Evolutionary conservation across 1,140 invertebrate species (phyloP).

Genomic region (Coboldia fuscipes): DNA sequence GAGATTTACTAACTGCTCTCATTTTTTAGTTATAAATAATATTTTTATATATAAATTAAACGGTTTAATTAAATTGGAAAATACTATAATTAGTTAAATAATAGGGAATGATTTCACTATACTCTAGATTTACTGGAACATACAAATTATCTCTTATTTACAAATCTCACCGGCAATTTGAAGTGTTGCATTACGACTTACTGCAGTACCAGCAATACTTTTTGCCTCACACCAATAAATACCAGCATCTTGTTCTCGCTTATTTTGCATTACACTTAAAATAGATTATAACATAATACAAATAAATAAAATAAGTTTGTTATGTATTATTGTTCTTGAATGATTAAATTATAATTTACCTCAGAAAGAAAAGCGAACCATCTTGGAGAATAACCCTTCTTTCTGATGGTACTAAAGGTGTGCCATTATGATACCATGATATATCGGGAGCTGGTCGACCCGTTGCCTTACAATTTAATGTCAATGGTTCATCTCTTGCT

Average conservation of each 20-base stretch:
- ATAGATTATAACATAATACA: not conserved
- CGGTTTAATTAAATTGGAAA: too few species aligned
- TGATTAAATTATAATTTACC: conserved; percentile 2
- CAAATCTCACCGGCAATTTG: conserved; percentile 1
- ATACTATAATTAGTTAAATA: too few species aligned
- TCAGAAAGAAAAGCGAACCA: conserved; percentile 5
- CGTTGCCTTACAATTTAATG: conserved; percentile 43
- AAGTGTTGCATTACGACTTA: conserved; percentile 3
- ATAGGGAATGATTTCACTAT: too few species aligned
- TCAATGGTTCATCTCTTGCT: conserved; percentile 11
- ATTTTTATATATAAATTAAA: too few species aligned
- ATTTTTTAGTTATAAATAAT: too few species aligned
- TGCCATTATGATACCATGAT: conserved; percentile 23
- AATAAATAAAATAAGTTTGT: too few species aligned
- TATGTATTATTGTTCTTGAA: too few species aligned
- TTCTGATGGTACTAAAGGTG: conserved; percentile 4
- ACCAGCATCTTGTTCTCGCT: conserved; percentile 4
- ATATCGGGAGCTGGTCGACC: conserved; percentile 40
- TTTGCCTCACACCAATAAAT: conserved; percentile 4
- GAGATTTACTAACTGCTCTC: too few species aligned
- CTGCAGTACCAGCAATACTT: conserved; percentile 3
- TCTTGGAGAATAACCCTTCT: conserved; percentile 4
- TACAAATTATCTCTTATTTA: too few species aligned
- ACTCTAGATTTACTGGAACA: too few species aligned
- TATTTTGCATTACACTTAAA: conserved; percentile 3